Conservation (phyloP, 1,140 invertebrate species). For the Hirudo medicinalis region DNA sequence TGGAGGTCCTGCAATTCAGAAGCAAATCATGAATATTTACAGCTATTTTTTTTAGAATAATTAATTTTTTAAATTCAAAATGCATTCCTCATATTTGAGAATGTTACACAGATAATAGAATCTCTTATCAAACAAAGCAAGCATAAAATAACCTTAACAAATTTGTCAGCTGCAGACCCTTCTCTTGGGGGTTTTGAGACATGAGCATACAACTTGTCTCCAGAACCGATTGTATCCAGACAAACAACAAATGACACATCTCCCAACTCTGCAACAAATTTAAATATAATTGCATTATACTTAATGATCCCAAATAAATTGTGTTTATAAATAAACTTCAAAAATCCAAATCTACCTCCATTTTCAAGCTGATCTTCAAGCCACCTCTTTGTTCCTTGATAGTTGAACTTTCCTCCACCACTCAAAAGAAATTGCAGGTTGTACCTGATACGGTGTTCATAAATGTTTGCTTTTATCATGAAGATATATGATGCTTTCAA, state of each 20-base stretch:
- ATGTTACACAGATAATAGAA: neutral
- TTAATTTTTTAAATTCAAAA: neutral
- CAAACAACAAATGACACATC: conserved; percentile 75
- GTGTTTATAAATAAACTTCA: too few relatives aligned
- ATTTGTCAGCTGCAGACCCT: conserved; percentile 55
- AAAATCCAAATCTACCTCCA: conserved; percentile 45
- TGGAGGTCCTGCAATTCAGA: too few relatives aligned
- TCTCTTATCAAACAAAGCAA: neutral
- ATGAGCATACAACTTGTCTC: conserved; percentile 63
- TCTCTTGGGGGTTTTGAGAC: conserved; percentile 91
- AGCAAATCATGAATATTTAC: too few relatives aligned
- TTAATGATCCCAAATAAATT: too few relatives aligned
- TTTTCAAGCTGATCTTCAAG: conserved; percentile 79
- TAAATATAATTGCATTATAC: too few relatives aligned
- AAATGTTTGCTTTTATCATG: conserved; percentile 1
- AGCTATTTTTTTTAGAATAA: too few relatives aligned
- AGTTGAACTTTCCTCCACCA: conserved; percentile 86
- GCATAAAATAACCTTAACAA: conserved; percentile 50
- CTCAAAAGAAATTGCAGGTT: conserved; percentile 81
- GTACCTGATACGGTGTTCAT: conserved; percentile 38
- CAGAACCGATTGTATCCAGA: conserved; percentile 65
- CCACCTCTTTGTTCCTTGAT: conserved; percentile 88
- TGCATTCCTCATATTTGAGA: neutral
- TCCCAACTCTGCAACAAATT: conserved; percentile 41
- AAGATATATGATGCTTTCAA: neutral